Evolutionary conservation across 2,888 invertebrate species (phyloP).

Genomic region (Galerucella calmariensis): DNA sequence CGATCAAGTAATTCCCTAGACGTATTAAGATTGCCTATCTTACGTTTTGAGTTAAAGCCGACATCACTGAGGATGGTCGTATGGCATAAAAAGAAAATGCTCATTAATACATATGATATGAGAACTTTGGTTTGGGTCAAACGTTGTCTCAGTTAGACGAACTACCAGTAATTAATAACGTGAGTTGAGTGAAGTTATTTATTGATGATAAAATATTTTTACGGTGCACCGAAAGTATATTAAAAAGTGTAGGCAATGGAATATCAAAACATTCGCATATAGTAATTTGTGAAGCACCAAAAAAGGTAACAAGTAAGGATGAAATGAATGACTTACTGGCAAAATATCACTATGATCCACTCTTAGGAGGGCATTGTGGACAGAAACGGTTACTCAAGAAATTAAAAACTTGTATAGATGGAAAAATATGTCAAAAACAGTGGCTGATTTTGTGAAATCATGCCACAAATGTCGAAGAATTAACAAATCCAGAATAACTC

Average conservation of each 20-base stretch:
- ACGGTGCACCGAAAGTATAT: constrained; percentile 4
- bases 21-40: no score
- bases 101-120: no score
- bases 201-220: neutral
- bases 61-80: no score
- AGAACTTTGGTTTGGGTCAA: no score
- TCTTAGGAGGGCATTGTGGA: neutral
- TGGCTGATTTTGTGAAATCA: no score
- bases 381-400: constrained; percentile 9
- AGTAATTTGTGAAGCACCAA: no score
- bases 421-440: neutral
- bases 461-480: no score
- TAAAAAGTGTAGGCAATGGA: neutral
- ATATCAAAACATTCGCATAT: neutral
- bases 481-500: no score
- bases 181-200: neutral
- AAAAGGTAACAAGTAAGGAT: no score
- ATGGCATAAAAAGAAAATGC: no score
- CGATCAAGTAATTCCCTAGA: no score
- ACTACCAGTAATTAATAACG: neutral
- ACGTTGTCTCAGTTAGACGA: neutral
- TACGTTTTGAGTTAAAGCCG: no score
- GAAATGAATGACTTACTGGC: neutral
- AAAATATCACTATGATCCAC: constrained; percentile 7
- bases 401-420: neutral